These are phyloP conservation scores for Oreochromis spilurus DNA, from an alignment of 2,113 vertebrate genomes.

Conservation along the genomic window DNA sequence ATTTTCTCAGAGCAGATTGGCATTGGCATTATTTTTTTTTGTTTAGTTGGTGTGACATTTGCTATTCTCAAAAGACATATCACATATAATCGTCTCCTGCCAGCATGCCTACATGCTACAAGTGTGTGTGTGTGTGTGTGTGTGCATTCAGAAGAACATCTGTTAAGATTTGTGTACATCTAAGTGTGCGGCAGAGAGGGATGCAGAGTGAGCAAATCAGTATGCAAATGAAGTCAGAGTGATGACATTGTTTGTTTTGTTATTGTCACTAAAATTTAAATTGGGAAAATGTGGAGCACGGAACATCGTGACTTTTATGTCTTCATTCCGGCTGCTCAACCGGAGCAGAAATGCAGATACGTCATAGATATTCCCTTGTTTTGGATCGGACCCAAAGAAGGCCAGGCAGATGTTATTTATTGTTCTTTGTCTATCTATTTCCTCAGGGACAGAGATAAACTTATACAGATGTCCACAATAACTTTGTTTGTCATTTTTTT, in stretches of 20 bases:
- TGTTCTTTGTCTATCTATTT: conserved; percentile 66
- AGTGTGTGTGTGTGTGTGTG: conserved; percentile 61
- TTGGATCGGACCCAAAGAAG: conserved; percentile 52
- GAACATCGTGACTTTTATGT: conserved; percentile 40
- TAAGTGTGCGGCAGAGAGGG: conserved; percentile 6
- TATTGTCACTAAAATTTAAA: conserved; percentile 56
- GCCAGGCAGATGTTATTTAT: conserved; percentile 72
- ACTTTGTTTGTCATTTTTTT: conserved; percentile 38
- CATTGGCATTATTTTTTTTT: conserved; percentile 27
- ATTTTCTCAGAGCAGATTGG: conserved; percentile 32
- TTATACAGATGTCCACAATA: conserved; percentile 68
- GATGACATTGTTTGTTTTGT: conserved; percentile 65
- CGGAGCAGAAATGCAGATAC: conserved; percentile 48
- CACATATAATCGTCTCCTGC: conserved; percentile 48
- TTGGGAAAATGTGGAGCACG: conserved; percentile 18
- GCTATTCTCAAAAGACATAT: conserved; percentile 44
- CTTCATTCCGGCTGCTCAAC: conserved; percentile 32
- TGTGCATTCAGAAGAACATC: conserved; percentile 49
- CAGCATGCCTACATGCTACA: conserved; percentile 55
- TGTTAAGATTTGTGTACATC: conserved; percentile 51
- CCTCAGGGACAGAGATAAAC: conserved; percentile 50
- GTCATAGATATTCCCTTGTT: conserved; percentile 57
- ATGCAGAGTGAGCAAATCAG: conserved; percentile 39
- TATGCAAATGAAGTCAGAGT: conserved; percentile 59
- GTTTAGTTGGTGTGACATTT: conserved; percentile 39